A percentile compares a stretch with the other conserved stretches of the same genome.
These are phyloP conservation scores for Percina caprodes DNA, from an alignment of 2,113 vertebrate species.

Conservation along the genomic window DNA sequence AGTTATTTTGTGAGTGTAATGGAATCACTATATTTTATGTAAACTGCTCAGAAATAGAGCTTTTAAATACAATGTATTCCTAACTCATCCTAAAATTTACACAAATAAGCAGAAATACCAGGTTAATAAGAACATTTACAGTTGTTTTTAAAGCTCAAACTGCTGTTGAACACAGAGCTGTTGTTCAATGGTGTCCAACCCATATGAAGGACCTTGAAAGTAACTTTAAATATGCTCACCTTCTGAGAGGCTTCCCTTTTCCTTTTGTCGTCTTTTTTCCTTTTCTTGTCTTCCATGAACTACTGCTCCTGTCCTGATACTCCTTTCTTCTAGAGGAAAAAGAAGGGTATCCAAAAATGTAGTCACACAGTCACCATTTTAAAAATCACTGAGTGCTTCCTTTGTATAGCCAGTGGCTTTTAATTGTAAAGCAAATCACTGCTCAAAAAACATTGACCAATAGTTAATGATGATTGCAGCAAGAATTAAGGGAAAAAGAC, in stretches of 20 bases:
- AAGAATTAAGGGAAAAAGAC: background rate
- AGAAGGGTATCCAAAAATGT: conserved; percentile 1
- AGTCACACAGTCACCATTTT: background rate
- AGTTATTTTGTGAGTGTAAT: background rate
- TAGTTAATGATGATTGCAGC: background rate
- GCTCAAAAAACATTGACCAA: background rate
- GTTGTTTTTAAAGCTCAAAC: no score
- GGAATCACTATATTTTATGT: background rate
- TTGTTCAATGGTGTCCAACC: background rate
- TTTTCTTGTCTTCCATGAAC: conserved; percentile 99
- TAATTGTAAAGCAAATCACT: background rate
- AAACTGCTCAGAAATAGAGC: background rate
- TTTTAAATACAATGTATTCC: background rate
- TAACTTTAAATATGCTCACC: conserved; percentile 79
- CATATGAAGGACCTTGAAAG: background rate
- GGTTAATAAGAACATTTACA: background rate
- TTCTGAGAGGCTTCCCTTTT: conserved; percentile 99
- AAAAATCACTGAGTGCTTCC: background rate
- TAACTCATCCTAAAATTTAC: background rate
- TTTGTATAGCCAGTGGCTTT: background rate
- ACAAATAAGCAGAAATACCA: background rate
- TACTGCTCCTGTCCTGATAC: conserved; percentile 98
- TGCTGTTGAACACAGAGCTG: background rate
- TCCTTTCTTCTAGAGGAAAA: conserved; percentile 87
- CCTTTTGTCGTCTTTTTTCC: conserved; percentile 99